Percentiles rank a stretch among this genome's conserved stretches.
Conservation (phyloP, 2,113 vertebrate species). For the Fukomys damarensis region DNA sequence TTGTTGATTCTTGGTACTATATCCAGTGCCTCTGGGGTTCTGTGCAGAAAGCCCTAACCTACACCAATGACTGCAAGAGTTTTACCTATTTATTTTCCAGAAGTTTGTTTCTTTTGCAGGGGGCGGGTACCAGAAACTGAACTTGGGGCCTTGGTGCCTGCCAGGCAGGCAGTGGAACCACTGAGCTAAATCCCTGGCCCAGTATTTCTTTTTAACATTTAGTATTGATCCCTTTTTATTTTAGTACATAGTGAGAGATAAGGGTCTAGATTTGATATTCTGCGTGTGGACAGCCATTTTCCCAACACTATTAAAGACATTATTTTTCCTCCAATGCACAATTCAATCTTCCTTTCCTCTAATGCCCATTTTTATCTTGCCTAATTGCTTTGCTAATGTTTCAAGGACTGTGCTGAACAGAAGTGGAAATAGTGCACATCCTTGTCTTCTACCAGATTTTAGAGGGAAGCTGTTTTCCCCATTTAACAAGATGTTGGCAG, state of each 20-base stretch:
- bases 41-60: background rate
- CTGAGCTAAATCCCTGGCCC: too few relatives aligned
- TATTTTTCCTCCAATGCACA: background rate
- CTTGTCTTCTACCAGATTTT: background rate
- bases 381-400: background rate
- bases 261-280: background rate
- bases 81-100: background rate
- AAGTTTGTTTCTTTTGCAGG: too few relatives aligned
- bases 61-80: background rate
- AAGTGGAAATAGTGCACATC: background rate
- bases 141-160: too few relatives aligned
- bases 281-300: background rate
- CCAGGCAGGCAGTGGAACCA: too few relatives aligned
- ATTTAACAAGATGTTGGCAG: background rate
- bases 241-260: background rate
- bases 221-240: background rate
- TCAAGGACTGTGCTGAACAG: background rate
- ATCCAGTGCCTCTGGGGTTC: background rate
- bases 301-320: background rate
- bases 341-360: background rate
- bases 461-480: background rate
- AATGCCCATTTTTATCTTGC: background rate
- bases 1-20: background rate
- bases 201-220: background rate
- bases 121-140: too few relatives aligned